Evolutionary conservation across 2,113 vertebrate species (phyloP).

Genomic region (Notiomystis cincta): DNA sequence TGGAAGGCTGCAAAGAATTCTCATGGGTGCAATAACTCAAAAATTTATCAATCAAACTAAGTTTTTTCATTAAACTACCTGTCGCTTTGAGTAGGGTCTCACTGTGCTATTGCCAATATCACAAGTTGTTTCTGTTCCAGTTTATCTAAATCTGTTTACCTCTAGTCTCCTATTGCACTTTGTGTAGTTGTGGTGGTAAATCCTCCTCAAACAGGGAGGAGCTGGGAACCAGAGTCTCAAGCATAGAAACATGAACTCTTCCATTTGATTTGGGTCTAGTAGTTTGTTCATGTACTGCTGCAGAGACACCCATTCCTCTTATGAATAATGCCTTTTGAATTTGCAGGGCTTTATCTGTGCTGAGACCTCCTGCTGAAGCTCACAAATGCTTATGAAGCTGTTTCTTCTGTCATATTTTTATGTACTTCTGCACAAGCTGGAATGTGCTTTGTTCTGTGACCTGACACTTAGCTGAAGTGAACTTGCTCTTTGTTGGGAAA

Average conservation of each 20-base stretch:
- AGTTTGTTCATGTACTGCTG: neutral
- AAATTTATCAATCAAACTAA: neutral
- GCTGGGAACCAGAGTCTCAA: neutral
- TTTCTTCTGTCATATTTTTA: neutral
- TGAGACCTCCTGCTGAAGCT: neutral
- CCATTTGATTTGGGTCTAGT: neutral
- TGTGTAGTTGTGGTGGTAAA: neutral
- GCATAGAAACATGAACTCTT: neutral
- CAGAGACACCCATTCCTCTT: neutral
- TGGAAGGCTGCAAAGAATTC: neutral
- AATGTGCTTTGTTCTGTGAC: neutral
- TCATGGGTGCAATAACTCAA: neutral
- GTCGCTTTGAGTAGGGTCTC: neutral
- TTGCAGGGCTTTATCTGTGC: neutral
- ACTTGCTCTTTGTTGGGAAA: neutral
- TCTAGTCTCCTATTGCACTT: neutral
- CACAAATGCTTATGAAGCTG: neutral
- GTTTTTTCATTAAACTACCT: neutral
- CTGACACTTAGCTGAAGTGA: neutral
- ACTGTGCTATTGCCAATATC: neutral
- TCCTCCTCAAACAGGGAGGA: neutral
- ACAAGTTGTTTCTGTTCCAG: neutral
- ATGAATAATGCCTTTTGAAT: neutral
- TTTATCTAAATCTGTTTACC: neutral
- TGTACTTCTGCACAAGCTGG: neutral